Base-by-base conservation (phyloP, 2,888 invertebrate genomes). In the Tiliacea citrago region DNA sequence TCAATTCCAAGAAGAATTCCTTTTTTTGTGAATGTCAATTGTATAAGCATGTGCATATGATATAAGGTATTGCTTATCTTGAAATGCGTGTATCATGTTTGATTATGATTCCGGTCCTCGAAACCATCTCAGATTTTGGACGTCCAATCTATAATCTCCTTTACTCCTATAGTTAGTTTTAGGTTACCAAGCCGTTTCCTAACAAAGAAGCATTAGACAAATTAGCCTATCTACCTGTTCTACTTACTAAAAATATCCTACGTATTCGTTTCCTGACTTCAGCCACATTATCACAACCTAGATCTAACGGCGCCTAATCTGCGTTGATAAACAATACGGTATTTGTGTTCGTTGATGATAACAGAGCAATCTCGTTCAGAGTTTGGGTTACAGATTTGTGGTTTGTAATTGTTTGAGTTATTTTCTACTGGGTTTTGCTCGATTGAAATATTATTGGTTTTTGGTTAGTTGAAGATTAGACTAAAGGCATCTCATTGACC, bases 231-330 rank as follows among this genome's bases (percentile, higher is more conserved):
- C 7, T 77, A 80, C 42, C 42, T 80, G 53, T 39, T 6, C 58
- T 80, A 60, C 39, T 60, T 24, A 69, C 29, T 60, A 24, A 62
- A 73, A 21, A 65, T 49, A 61, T 55, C 53, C 29, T 1, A 42
- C 51, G 58, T 63, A 68, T 65, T 75, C 61, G 16, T 55, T 74
- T 53, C 65, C 81, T 82, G 69, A 82, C 49, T 39, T 21, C 35
- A 79, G 51, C 77, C 58, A 51, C 51, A 71, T 81, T 88, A 89
- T 88, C 88, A 72, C 75, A 83, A 80, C 88, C 89, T 75, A 89
- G 79, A 88, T 88, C 89, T 85, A 39, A 39, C 53, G 65, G 66
- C 72, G 79, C 78, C 77, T 83, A 84, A 88, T 88, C 89, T 78
- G 68, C 65, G 70, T 67, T 79, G 87, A 85, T 83, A 86, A 83